Base-by-base conservation (phyloP, 2,888 invertebrate species). In the Neoscelio sp. region DNA sequence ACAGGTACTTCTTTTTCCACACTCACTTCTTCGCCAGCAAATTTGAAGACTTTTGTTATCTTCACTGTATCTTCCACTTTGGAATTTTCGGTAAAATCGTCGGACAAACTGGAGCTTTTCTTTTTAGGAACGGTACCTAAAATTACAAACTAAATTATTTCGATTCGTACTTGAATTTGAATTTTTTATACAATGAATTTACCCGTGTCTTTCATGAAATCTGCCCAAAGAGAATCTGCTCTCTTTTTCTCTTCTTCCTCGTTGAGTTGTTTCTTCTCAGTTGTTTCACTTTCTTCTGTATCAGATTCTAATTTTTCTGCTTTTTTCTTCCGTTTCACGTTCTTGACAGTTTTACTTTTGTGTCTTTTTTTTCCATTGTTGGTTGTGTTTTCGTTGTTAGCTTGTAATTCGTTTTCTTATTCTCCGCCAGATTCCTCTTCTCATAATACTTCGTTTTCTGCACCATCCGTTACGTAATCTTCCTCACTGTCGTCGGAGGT, bases 21-120 rank as follows among this genome's bases (percentile, higher is more conserved):
- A 81, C 91, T 91, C 54, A 95, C 94, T 87, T 95, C 94, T 91
- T 98, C 97, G 5, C 97, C 97, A 35, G 97, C 97, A 93, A 97
- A 97, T 86, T 97, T 96, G 87, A 95, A 96, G 77, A 95, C 92
- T 89, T 95, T 92, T 12, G 92, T 94, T 60, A 95, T 92, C 87
- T 92, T 93, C 1, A 94, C 92, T 83, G 92, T 92, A 87, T 92
- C 90, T 81, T 91, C 87, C 81, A 85, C 68, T 10, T 80, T 82
- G 2, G 28, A 12, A 4, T 67, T 79, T 33, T 68, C 64, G 20
- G 12, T 70, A 7, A 73, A 26, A 40, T 76, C 76, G 12, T 82
- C 82, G 6, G 80, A 70, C 2, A 80, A 26, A 40, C 82, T 38
- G 80, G 77, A 15, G 82, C 23, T 64, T 85, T 87, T n/a, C 60